phyloP scores from a whole-genome alignment of 2,113 vertebrate genomes.

The Bubo scandiacus region DNA sequence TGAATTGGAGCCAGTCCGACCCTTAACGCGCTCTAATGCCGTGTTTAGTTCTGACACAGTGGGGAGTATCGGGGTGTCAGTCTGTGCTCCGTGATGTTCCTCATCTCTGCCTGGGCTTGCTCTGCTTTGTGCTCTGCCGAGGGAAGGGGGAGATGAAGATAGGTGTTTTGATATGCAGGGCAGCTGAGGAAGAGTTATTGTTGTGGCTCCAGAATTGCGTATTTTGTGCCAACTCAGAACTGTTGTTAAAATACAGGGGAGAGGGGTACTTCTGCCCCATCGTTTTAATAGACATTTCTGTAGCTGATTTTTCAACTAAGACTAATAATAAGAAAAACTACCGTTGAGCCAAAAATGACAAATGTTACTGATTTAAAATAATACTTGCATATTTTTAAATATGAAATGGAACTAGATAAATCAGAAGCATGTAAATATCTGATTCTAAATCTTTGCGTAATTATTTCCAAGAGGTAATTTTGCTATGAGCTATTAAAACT shows the following conservation, averaged over 20 bases:
- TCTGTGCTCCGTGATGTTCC: neutral
- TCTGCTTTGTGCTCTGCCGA: neutral
- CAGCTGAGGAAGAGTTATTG: neutral
- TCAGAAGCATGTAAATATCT: conserved; percentile 55
- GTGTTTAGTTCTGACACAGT: neutral
- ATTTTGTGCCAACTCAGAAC: conserved; percentile 39
- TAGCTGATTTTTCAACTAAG: conserved; percentile 35
- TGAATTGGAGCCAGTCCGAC: neutral
- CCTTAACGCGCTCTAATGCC: rapidly evolving
- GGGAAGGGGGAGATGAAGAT: neutral
- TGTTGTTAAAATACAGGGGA: neutral
- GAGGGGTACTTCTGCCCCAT: neutral
- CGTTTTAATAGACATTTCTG: neutral
- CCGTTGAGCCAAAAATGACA: conserved; percentile 51
- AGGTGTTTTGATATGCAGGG: neutral
- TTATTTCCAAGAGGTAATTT: conserved; percentile 55
- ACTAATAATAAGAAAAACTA: conserved; percentile 36
- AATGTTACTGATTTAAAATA: conserved; percentile 37
- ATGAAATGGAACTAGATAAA: conserved; percentile 10
- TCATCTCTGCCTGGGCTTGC: neutral
- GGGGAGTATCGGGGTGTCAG: neutral
- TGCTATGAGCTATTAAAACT: conserved; percentile 37
- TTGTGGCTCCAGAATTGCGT: neutral
- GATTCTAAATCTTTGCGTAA: conserved; percentile 36
- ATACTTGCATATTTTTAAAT: conserved; percentile 45